Evolutionary conservation across 1,140 invertebrate genomes (phyloP), one percentile per base, ranked within the genome.

Genomic region (Aphaenogaster floridana): DNA sequence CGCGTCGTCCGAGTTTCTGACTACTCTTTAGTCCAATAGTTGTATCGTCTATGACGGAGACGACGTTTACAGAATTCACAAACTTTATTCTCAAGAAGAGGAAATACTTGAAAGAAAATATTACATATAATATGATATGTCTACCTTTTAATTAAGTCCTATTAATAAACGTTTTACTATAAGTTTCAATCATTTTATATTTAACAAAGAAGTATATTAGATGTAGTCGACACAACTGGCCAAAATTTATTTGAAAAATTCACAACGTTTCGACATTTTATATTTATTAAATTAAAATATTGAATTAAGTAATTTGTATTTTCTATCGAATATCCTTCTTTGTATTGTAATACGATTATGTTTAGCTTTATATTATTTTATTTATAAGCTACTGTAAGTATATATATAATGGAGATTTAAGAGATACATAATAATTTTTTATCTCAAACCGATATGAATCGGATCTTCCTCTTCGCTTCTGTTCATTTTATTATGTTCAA

Each of bases 401-500:
- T 61, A 34, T 1, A 7, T 50, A 48, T 45, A 13, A 45, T 57
- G 11, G 15, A 81, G 21, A 42, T 81, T 68, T 59, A 17, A 34
- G 7, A 61, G 11, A 21, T 68, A 71, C 21, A 28, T n/a, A 52
- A 42, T 45, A 48, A n/a, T 66, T 61, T 86, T 45, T 66, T 3
- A 64, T 79, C 9, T 17, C 42, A 50, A 66, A 52, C 15, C 64
- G 21, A 54, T 85, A 64, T 52, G 9, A 57, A 79, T 57, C 63
- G 2, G 13, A 39, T 11, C 54, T 59, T 63, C 36, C 50, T 61
- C 34, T 34, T 39, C 6, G 28, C 15, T 63, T 74, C 3, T 17
- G 45, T 61, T 74, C 34, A 84, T 74, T 76, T 84, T n/a, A 76
- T 84, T 76, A 17, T 5, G 59, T 11, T 74, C 54, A 21, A 48